Evolutionary conservation across 2,888 invertebrate genomes (phyloP).

Genomic region (Ochropleura leucogaster): DNA sequence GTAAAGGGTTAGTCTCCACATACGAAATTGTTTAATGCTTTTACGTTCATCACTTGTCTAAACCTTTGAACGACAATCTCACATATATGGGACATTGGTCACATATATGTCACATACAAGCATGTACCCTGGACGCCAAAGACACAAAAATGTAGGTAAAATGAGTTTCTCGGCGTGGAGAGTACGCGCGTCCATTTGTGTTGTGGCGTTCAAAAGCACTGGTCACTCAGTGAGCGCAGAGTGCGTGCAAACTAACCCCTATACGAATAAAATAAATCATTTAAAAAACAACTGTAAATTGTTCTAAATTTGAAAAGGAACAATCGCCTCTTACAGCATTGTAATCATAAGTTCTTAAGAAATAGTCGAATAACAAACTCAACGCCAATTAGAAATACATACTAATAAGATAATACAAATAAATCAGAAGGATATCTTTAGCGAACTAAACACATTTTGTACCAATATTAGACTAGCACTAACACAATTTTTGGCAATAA

Average conservation of each 20-base stretch:
- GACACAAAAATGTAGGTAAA: too few species aligned
- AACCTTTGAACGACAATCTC: too few species aligned
- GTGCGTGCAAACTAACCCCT: conserved; percentile 8
- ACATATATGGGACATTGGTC: too few species aligned
- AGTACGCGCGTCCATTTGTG: too few species aligned
- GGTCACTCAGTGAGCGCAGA: neutral
- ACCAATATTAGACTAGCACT: conserved; percentile 60
- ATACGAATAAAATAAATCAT: conserved; percentile 24
- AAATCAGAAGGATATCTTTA: conserved; percentile 26
- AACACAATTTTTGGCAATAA: conserved; percentile 63
- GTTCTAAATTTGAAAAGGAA: conserved; percentile 22
- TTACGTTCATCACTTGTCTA: neutral
- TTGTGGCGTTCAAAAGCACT: too few species aligned
- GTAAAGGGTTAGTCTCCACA: conserved; percentile 11
- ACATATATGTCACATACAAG: too few species aligned
- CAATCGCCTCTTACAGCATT: neutral
- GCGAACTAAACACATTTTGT: conserved; percentile 59
- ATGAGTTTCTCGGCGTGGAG: too few species aligned
- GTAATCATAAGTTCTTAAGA: conserved; percentile 1
- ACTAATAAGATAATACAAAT: conserved; percentile 3
- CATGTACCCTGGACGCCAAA: too few species aligned
- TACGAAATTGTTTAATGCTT: neutral
- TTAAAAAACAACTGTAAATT: conserved; percentile 46
- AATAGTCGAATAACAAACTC: conserved; percentile 4
- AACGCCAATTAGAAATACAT: conserved; percentile 20